These are phyloP conservation scores for Aptenodytes patagonicus DNA, from an alignment of 2,113 vertebrate species.

Conservation along the genomic window DNA sequence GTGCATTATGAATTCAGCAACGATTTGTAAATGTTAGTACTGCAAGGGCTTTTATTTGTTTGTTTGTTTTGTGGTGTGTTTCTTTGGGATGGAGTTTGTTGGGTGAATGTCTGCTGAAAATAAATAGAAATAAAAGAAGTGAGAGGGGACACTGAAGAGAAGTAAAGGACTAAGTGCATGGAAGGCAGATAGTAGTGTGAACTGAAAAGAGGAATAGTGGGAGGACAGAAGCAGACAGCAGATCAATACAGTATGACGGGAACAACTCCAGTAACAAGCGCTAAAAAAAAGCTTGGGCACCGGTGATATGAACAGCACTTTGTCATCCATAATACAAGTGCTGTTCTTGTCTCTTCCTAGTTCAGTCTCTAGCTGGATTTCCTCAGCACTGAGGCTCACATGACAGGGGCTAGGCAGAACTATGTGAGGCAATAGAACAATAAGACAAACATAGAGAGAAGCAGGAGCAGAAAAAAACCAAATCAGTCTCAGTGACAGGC, in stretches of 20 bases:
- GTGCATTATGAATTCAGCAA: neutral
- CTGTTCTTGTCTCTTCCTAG: neutral
- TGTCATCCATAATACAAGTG: neutral
- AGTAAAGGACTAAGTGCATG: neutral
- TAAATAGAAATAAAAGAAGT: neutral
- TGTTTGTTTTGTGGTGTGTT: neutral
- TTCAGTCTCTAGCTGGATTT: neutral
- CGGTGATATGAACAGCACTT: neutral
- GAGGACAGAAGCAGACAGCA: neutral
- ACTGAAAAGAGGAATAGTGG: neutral
- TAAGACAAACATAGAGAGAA: neutral
- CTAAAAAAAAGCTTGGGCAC: neutral
- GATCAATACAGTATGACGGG: neutral
- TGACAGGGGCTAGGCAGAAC: neutral
- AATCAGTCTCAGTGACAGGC: neutral
- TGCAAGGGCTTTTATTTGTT: neutral
- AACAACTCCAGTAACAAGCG: neutral
- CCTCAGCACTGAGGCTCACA: neutral
- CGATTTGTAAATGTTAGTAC: neutral
- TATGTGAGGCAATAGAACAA: neutral
- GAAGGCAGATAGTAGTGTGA: neutral
- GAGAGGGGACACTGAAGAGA: neutral
- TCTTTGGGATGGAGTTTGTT: neutral
- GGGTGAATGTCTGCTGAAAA: neutral
- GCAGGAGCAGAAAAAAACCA: neutral